Conservation (phyloP, 2,888 invertebrate genomes). For the Orthosia gracilis region DNA sequence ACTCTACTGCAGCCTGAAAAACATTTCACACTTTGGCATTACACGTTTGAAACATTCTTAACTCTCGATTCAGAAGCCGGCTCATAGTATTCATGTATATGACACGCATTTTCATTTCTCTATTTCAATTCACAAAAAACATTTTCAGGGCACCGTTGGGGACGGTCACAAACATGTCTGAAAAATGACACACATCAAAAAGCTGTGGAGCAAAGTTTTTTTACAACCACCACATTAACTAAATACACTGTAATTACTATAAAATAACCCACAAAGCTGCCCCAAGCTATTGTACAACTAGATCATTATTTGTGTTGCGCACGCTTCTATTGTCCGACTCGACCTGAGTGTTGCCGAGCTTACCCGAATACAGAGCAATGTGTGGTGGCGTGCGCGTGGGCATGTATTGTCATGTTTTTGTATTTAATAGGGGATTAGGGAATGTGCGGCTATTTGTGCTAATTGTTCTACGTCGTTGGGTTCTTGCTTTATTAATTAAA, state of each 20-base stretch:
- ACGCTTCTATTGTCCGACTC: slow-evolving; percentile 47
- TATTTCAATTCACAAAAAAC: too few species aligned
- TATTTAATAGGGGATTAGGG: slow-evolving; percentile 35
- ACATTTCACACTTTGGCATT: too few species aligned
- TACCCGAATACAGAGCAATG: background rate
- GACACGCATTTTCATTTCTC: too few species aligned
- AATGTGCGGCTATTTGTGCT: slow-evolving; percentile 15
- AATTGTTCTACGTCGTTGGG: slow-evolving; percentile 26
- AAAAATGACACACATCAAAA: background rate
- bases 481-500: slow-evolving; percentile 6
- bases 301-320: slow-evolving; percentile 47
- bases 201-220: background rate
- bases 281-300: slow-evolving; percentile 28
- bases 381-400: slow-evolving; percentile 32
- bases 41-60: too few species aligned
- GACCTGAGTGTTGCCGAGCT: background rate
- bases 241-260: slow-evolving; percentile 51
- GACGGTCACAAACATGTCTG: background rate
- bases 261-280: slow-evolving; percentile 38
- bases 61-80: too few species aligned
- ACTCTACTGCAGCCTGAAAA: too few species aligned
- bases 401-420: slow-evolving; percentile 37
- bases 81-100: too few species aligned
- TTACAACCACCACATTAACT: slow-evolving; percentile 23
- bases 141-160: background rate